These are phyloP conservation scores for Ennomos fuscantarius DNA, from an alignment of 2,888 invertebrate genomes.

Conservation along the genomic window DNA sequence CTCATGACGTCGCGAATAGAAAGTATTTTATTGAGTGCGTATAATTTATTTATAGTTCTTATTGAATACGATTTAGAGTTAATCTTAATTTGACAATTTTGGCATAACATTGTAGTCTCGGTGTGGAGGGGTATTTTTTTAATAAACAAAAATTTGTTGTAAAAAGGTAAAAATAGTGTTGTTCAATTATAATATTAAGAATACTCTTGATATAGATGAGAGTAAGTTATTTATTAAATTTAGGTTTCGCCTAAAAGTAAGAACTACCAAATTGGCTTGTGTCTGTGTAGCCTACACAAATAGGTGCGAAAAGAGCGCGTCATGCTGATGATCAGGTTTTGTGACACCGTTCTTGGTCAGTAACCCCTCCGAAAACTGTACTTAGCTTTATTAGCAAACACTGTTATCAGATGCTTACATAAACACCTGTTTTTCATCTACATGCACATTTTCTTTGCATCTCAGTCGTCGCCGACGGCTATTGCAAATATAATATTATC, in stretches of 20 bases:
- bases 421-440: constrained; percentile 25
- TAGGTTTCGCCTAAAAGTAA: constrained; percentile 5
- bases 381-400: constrained; percentile 50
- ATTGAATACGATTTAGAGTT: too few relatives aligned
- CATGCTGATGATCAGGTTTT: constrained; percentile 61
- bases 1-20: neutral
- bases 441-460: constrained; percentile 25
- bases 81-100: too few relatives aligned
- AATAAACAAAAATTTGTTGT: too few relatives aligned
- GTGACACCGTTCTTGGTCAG: constrained; percentile 64
- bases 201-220: too few relatives aligned
- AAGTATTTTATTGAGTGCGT: too few relatives aligned
- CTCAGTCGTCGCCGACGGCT: constrained; percentile 12
- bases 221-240: neutral
- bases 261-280: constrained; percentile 2
- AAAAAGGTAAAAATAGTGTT: too few relatives aligned
- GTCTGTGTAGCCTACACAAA: constrained; percentile 12
- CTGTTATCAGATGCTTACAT: constrained; percentile 41
- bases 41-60: too few relatives aligned
- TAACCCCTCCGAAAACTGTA: constrained; percentile 58
- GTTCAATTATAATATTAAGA: too few relatives aligned
- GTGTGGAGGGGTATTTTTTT: neutral
- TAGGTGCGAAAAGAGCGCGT: constrained; percentile 49
- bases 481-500: constrained; percentile 28
- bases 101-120: too few relatives aligned